Conservation (phyloP, 2,888 invertebrate genomes). For the Molanna angustata region DNA sequence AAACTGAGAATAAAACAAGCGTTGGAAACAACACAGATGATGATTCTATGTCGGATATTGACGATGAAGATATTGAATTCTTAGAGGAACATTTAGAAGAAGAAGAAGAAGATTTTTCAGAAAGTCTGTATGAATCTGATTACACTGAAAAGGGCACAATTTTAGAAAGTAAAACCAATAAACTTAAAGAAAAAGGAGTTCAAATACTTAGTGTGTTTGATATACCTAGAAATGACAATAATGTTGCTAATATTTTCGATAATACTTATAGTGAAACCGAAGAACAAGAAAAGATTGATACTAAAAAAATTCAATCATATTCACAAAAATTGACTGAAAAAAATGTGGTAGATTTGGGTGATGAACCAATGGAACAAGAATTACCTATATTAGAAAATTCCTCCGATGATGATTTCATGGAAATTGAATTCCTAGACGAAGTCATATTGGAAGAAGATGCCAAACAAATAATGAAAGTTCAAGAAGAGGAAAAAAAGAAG, state of each 20-base stretch:
- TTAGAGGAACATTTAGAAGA: conserved; percentile 21
- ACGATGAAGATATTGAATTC: conserved; percentile 10
- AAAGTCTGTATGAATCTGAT: conserved; percentile 3
- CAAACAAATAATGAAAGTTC: background rate
- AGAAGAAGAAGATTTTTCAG: conserved; percentile 16
- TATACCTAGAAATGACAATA: background rate
- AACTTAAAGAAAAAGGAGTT: background rate
- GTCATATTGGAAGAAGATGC: conserved; percentile 9
- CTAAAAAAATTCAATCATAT: too few species aligned
- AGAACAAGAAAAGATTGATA: too few species aligned
- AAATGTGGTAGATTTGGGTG: too few species aligned
- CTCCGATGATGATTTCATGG: conserved; percentile 14
- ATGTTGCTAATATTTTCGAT: background rate
- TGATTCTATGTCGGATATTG: conserved; percentile 2
- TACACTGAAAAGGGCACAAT: conserved; percentile 15
- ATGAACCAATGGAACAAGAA: background rate
- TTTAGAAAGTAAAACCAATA: conserved; percentile 1
- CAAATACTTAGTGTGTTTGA: background rate
- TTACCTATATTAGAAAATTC: background rate
- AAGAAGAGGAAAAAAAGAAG: conserved; percentile 14
- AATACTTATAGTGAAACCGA: too few species aligned
- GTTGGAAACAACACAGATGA: too few species aligned
- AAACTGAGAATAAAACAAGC: too few species aligned
- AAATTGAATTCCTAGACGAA: conserved; percentile 17
- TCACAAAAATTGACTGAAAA: too few species aligned